Evolutionary conservation across 1,140 invertebrate genomes (phyloP), one percentile per base, ranked within the genome.

Genomic region (Hormaphis cornu): DNA sequence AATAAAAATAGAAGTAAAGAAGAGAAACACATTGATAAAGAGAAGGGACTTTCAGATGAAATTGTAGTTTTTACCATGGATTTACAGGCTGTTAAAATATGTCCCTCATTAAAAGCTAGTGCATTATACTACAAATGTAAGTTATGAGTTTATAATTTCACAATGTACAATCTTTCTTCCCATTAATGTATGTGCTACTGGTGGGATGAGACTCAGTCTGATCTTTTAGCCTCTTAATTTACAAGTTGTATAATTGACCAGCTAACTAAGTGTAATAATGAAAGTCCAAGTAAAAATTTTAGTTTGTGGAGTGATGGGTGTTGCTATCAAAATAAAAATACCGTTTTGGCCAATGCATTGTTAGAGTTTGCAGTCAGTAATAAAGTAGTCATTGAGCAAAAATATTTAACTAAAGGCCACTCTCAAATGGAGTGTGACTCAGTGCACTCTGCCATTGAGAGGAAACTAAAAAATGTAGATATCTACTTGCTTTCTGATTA

Each of bases 71-170:
- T 48, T 18, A 48, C 44, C 8, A 24, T 48, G 44, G 44, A 48
- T 20, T 48, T 48, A 22, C 44, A 24, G 22, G 44, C 18, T 20
- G 20, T 48, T 12, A 48, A 48, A 18, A 18, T 48, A 22, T 46
- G 44, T 48, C 20, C 20, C 20, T 48, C 18, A 7, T 48, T 48
- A 48, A 48, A 48, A 48, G 44, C 44, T 48, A 48, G 20, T 22
- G 44, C 44, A 12, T 14, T 24, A 9, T 48, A 48, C 3, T 48
- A 48, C 20, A 77, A 79, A 74, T 78, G 74, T 2, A 81, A 81
- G 72, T 70, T 80, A 22, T 52, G 72, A 16, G 70, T 75, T 22
- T 78, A 81, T 74, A 81, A 81, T 74, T 81, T 78, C 70, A 79
- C 78, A n/a, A 69, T 81, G 33, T 81, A 77, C 72, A 77, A 82